Conservation (phyloP, 1,140 invertebrate species). For the Neodiprion pinetum region DNA sequence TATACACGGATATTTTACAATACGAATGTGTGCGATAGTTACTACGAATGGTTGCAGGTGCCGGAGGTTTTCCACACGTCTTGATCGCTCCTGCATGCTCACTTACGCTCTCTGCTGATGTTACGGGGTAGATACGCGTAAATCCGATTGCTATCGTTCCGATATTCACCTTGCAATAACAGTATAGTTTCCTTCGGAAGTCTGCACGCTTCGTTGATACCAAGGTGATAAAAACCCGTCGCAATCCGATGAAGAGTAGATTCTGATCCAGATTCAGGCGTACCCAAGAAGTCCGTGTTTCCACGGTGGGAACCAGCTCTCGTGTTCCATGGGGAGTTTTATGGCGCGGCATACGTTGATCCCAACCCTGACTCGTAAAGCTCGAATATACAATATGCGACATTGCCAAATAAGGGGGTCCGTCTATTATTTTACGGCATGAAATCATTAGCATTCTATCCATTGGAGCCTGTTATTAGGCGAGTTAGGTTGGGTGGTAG, state of each 20-base stretch:
- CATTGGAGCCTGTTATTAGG: neutral
- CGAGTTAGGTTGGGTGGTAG: neutral
- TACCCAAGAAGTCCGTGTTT: too few relatives aligned
- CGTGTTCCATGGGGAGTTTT: conserved; percentile 35
- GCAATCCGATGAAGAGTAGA: neutral
- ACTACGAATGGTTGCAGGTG: too few relatives aligned
- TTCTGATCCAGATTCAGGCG: too few relatives aligned
- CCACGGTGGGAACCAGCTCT: conserved; percentile 30
- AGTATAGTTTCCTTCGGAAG: neutral
- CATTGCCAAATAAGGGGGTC: conserved; percentile 16
- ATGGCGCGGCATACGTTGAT: conserved; percentile 30
- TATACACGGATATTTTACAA: too few relatives aligned
- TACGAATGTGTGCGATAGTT: too few relatives aligned
- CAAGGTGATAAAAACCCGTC: conserved; percentile 21
- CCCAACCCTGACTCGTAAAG: conserved; percentile 31
- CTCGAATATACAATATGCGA: conserved; percentile 20
- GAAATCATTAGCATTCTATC: conserved; percentile 31
- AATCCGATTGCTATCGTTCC: conserved; percentile 22
- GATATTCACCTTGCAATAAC: neutral
- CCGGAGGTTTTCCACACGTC: too few relatives aligned
- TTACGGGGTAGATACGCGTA: neutral
- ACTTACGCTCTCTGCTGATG: too few relatives aligned
- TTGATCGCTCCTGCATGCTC: too few relatives aligned
- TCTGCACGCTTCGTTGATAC: conserved; percentile 21
- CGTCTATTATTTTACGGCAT: conserved; percentile 33